Evolutionary conservation across 2,113 vertebrate genomes (phyloP).

Genomic region (Calidris pygmaea): DNA sequence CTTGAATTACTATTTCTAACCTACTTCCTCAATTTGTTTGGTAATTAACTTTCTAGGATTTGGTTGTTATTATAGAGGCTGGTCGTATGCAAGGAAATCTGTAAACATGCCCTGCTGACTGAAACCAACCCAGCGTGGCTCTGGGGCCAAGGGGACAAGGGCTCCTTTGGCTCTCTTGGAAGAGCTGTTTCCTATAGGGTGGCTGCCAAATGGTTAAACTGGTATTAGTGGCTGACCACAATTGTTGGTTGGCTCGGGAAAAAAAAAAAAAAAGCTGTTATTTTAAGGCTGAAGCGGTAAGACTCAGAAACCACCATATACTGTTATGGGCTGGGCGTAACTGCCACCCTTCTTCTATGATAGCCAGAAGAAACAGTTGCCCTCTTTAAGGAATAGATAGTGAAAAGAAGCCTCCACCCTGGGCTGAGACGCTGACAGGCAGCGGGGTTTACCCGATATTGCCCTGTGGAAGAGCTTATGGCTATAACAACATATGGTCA

Average conservation of each 20-base stretch:
- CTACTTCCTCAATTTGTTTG: neutral
- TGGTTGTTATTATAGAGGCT: neutral
- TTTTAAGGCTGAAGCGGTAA: conserved; percentile 7
- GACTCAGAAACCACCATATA: neutral
- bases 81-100: neutral
- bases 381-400: conserved; percentile 36
- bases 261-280: conserved; percentile 18
- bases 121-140: neutral
- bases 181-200: neutral
- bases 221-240: conserved; percentile 50
- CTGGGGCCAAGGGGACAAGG: neutral
- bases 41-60: neutral
- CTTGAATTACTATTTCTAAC: neutral
- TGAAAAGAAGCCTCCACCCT: conserved; percentile 23
- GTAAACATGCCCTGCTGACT: neutral
- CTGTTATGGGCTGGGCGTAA: conserved; percentile 18
- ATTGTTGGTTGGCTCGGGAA: neutral
- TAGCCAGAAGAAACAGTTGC: conserved; percentile 62
- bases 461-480: neutral
- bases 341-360: neutral
- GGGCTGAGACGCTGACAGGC: neutral
- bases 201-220: conserved; percentile 50
- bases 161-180: neutral
- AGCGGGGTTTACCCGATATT: neutral
- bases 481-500: neutral